A percentile compares a stretch with the other conserved stretches of the same genome.
phyloP scores from a whole-genome alignment of 2,888 invertebrate genomes.

The Papilio protenor region DNA sequence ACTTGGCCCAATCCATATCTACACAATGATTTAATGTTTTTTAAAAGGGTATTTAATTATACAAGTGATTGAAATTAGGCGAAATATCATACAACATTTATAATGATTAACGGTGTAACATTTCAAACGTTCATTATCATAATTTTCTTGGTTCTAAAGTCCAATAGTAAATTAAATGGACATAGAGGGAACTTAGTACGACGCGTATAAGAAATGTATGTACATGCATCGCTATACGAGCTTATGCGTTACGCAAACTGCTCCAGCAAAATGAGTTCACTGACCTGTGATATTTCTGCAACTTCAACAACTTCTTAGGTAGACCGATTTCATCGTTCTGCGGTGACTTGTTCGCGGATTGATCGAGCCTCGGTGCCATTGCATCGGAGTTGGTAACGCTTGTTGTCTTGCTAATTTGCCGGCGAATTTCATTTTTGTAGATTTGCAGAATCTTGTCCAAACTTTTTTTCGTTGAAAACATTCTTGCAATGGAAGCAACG shows the following conservation, averaged over 20 bases:
- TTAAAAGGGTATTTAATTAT: not conserved
- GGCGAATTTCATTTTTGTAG: slow-evolving; percentile 76
- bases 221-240: slow-evolving; percentile 49
- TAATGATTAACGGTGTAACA: not conserved
- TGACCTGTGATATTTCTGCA: slow-evolving; percentile 85
- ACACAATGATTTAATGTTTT: not conserved
- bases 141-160: not conserved
- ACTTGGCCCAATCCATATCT: slow-evolving; percentile 9
- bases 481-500: slow-evolving; percentile 51
- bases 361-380: slow-evolving; percentile 80
- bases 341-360: slow-evolving; percentile 62
- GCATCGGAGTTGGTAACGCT: slow-evolving; percentile 85
- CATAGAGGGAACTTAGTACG: not conserved
- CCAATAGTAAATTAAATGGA: not conserved
- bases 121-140: not conserved
- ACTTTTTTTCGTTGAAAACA: slow-evolving; percentile 76
- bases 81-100: not conserved
- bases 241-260: slow-evolving; percentile 65
- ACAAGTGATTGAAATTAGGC: not conserved
- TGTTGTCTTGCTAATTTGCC: slow-evolving; percentile 85
- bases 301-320: slow-evolving; percentile 79
- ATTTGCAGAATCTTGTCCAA: slow-evolving; percentile 71
- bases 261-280: slow-evolving; percentile 63
- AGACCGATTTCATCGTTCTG: slow-evolving; percentile 70
- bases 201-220: slow-evolving; percentile 34